Evolutionary conservation across 2,888 invertebrate species (phyloP).

Genomic region (Drosophila gaucha): DNA sequence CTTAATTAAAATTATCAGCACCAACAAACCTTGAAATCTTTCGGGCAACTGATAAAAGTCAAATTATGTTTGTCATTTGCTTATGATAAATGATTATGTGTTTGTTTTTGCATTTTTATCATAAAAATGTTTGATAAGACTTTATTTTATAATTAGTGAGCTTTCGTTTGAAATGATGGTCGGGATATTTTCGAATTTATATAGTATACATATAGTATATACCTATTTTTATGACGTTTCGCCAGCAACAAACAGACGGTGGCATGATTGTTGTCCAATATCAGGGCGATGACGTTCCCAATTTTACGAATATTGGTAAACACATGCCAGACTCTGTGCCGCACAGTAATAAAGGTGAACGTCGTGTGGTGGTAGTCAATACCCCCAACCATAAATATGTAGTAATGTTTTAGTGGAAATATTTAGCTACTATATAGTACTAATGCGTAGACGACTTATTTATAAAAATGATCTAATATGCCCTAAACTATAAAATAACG

Average conservation of each 20-base stretch:
- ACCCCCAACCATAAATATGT: neutral
- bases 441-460: constrained; percentile 10
- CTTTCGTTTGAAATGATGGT: constrained; percentile 16
- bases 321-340: constrained; percentile 48
- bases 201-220: neutral
- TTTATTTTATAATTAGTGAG: constrained; percentile 26
- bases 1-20: constrained; percentile 25
- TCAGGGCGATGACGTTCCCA: constrained; percentile 29
- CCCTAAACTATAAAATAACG: neutral
- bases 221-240: constrained; percentile 58
- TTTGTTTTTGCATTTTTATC: constrained; percentile 22
- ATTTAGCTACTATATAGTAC: neutral
- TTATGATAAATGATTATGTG: constrained; percentile 24
- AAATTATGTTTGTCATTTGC: constrained; percentile 29
- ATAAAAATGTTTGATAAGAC: constrained; percentile 33
- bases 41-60: constrained; percentile 33
- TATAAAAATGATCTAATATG: constrained; percentile 21
- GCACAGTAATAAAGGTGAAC: constrained; percentile 11
- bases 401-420: neutral
- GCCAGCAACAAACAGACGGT: constrained; percentile 39
- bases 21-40: constrained; percentile 38
- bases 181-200: constrained; percentile 9
- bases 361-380: neutral
- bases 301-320: constrained; percentile 14
- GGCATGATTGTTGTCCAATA: constrained; percentile 32